Base-by-base conservation (phyloP, 1,140 invertebrate species). In the Melitaea cinxia region DNA sequence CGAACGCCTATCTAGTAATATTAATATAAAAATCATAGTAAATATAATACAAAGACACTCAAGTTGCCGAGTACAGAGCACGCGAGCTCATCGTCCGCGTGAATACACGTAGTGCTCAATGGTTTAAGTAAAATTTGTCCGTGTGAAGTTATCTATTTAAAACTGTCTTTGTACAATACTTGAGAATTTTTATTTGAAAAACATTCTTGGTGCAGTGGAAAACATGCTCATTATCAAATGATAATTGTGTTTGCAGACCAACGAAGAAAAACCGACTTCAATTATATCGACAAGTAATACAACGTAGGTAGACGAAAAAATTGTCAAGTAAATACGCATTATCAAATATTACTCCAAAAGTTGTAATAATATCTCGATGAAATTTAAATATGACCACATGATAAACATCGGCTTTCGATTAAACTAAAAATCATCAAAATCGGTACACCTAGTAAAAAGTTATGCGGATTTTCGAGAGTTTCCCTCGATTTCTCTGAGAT, bases 71-170 rank as follows among this genome's bases (percentile, higher is more conserved):
- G 64, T 73, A 37, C 49, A 52, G 53, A 65, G 65, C 49, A 60
- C 68, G 57, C 55, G 64, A 65, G 50, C 68, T 65, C 56, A 55
- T 56, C 55, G 50, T 45, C 33, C 60, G 63, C 67, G 61, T 58
- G 67, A 65, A 66, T 62, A 57, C 67, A 62, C 59, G 73, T 39
- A 59, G 58, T 72, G 67, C 49, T 77, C 70, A 77, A 74, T 77
- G 69, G 66, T 63, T 64, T 69, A 59, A 60, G 64, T 57, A 72
- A 56, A 74, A 72, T 70, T 63, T 58, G 67, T 56, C 58, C 58
- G 42, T 42, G 47, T 47, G 26, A 63, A 63, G 42, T 63, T 63
- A 55, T 56, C 61, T 39, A 39, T 54, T 54, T 26, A 15, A 24
- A 42, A 39, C 49, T 53, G 45, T 23, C n/a, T 50, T 14, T 61